phyloP scores from a whole-genome alignment of 2,113 vertebrate species.

The Oxyura jamaicensis region DNA sequence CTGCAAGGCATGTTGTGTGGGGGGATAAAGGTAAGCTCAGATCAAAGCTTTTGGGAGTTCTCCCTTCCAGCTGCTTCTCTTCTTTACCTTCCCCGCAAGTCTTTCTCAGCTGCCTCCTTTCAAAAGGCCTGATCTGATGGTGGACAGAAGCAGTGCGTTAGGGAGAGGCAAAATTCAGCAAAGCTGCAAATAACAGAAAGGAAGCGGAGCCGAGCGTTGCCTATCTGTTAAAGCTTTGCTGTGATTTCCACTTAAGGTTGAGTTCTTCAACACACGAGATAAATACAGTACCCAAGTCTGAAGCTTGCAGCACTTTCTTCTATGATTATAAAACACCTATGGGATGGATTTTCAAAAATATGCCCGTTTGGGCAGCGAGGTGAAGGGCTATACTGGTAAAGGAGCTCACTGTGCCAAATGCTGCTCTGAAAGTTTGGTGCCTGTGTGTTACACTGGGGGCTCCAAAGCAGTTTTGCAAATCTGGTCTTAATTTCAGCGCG shows the following conservation, averaged over 20 bases:
- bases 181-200: not conserved
- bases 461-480: not conserved
- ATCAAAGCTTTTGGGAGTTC: slow-evolving; percentile 48
- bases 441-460: not conserved
- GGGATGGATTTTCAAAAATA: not conserved
- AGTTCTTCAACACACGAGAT: not conserved
- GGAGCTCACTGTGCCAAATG: not conserved
- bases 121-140: not conserved
- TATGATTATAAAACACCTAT: not conserved
- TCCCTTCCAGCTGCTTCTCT: not conserved
- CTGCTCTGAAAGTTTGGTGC: not conserved
- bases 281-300: not conserved
- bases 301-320: not conserved
- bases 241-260: not conserved
- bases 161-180: not conserved
- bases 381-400: not conserved
- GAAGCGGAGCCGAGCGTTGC: not conserved
- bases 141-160: not conserved
- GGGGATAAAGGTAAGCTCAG: slow-evolving; percentile 53
- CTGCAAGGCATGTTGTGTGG: slow-evolving; percentile 46
- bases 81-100: not conserved
- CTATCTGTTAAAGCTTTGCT: not conserved
- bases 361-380: not conserved
- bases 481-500: not conserved
- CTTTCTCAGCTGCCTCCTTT: slow-evolving; percentile 17